Evolutionary conservation across 2,888 invertebrate genomes (phyloP).

Genomic region (Perizoma flavofasciatum): DNA sequence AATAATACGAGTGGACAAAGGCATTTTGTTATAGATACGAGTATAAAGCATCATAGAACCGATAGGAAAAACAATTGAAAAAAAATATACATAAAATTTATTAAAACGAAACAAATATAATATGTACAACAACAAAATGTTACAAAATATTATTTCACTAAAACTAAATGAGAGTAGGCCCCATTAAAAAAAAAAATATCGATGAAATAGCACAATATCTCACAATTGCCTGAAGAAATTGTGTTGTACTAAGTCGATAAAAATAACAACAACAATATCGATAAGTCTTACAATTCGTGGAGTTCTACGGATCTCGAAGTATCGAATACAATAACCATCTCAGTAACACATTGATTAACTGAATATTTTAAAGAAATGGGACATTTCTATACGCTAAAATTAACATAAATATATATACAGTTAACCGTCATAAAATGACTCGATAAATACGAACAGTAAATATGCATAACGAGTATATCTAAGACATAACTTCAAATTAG

Average conservation of each 20-base stretch:
- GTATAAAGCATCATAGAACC: constrained; percentile 39
- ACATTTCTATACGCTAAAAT: constrained; percentile 39
- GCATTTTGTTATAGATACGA: constrained; percentile 14
- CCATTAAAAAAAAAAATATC: constrained; percentile 34
- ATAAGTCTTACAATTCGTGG: constrained; percentile 11
- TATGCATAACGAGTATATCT: constrained; percentile 49
- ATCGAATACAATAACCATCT: constrained; percentile 16
- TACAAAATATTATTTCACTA: constrained; percentile 51
- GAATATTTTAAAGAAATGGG: constrained; percentile 31
- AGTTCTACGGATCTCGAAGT: constrained; percentile 7
- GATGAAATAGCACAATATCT: constrained; percentile 13
- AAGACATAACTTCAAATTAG: constrained; percentile 41
- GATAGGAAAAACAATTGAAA: constrained; percentile 45
- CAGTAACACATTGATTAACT: constrained; percentile 33
- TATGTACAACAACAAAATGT: constrained; percentile 74
- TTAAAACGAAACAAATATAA: constrained; percentile 69
- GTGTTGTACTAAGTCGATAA: constrained; percentile 12
- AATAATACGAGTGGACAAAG: constrained; percentile 20
- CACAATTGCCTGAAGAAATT: constrained; percentile 8
- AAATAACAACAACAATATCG: constrained; percentile 10
- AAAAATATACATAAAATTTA: constrained; percentile 70
- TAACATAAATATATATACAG: constrained; percentile 48
- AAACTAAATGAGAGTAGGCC: constrained; percentile 64
- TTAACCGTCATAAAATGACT: constrained; percentile 39
- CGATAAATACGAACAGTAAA: constrained; percentile 40